Conservation (phyloP, 2,113 vertebrate genomes). For the Isichthys henryi region DNA sequence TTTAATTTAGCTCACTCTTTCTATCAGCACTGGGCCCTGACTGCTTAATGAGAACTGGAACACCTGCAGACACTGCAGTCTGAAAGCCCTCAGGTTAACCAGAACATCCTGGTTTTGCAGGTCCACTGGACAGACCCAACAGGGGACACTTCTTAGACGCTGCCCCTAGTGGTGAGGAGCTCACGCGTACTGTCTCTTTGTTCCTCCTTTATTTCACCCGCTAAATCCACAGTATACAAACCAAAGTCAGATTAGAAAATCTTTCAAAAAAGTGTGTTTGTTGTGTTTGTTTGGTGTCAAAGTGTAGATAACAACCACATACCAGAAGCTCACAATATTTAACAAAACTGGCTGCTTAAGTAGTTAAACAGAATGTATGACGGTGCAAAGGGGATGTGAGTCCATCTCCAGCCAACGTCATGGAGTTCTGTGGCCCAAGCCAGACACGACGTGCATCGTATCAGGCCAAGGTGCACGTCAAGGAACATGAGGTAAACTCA, state of each 20-base stretch:
- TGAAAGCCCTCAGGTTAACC: not conserved
- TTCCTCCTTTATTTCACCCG: not conserved
- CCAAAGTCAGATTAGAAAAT: not conserved
- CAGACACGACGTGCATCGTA: not conserved
- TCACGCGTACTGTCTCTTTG: not conserved
- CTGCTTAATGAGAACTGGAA: not conserved
- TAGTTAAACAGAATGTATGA: not conserved
- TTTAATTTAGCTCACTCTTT: not conserved
- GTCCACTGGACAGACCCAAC: not conserved
- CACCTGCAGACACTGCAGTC: not conserved
- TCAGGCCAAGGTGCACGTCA: not conserved
- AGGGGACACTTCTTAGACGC: not conserved
- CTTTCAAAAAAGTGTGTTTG: not conserved
- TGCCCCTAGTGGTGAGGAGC: not conserved
- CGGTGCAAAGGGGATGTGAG: not conserved
- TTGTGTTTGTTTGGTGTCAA: not conserved
- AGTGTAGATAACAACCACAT: not conserved
- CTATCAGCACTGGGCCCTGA: not conserved
- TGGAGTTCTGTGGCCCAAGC: not conserved
- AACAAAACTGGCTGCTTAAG: not conserved
- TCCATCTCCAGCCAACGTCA: not conserved
- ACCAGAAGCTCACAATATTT: not conserved
- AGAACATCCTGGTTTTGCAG: not conserved
- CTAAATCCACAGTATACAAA: not conserved
- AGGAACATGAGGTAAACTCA: not conserved